Conservation (phyloP, 53 echinoderm and acorn worm species). For the Stichopus horrens region DNA sequence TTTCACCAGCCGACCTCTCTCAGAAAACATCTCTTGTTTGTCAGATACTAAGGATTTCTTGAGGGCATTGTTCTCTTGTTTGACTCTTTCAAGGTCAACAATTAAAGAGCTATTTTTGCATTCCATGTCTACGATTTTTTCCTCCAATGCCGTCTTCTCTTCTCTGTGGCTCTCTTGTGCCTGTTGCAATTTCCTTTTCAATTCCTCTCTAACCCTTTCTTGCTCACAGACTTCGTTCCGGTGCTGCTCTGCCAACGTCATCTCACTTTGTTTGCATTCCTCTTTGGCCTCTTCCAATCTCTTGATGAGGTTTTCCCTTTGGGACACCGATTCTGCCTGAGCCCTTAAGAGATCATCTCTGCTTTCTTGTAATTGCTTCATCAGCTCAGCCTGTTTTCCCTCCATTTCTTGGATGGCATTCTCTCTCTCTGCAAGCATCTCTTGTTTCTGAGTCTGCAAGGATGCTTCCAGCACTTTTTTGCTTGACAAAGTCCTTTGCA, state of each 20-base stretch:
- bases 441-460: not conserved
- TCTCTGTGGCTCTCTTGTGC: slow-evolving; percentile 10
- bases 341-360: slow-evolving; percentile 1
- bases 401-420: not conserved
- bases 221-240: not conserved
- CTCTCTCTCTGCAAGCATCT: slow-evolving; percentile 5
- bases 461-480: slow-evolving; percentile 8
- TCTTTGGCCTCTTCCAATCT: slow-evolving; percentile 19
- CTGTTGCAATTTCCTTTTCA: slow-evolving; percentile 15
- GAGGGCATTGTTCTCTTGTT: slow-evolving; percentile 6
- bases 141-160: slow-evolving; percentile 5
- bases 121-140: slow-evolving; percentile 13
- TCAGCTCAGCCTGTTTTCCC: slow-evolving; percentile 21
- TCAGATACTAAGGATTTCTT: slow-evolving; percentile 11
- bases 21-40: slow-evolving; percentile 31
- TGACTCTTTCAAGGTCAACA: slow-evolving; percentile 36
- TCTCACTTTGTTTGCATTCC: not conserved
- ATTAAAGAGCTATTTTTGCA: not conserved
- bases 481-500: not conserved
- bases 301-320: not conserved
- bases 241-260: not conserved
- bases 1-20: not conserved
- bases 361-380: slow-evolving; percentile 44
- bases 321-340: not conserved
- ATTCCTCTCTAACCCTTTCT: not conserved